A percentile compares a stretch with the other conserved stretches of the same genome.
Evolutionary conservation across 2,797 vertebrate genomes (phyloP).

Genomic region (Hypotaenidia philippensis): DNA sequence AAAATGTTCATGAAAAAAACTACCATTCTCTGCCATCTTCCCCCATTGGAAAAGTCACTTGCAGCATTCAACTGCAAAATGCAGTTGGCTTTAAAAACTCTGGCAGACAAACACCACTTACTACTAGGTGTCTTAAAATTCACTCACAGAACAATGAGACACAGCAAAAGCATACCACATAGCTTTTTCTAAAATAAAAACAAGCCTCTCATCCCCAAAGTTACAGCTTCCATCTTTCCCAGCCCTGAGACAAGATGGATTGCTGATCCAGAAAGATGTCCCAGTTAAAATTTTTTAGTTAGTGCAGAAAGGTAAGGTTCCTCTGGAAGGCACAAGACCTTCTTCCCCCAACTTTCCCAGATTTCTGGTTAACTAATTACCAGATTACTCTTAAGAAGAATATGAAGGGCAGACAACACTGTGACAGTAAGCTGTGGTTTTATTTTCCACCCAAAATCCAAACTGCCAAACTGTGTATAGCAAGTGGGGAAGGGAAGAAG

Average conservation of each 20-base stretch:
- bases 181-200: not conserved
- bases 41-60: not conserved
- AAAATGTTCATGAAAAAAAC: not conserved
- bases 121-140: not conserved
- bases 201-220: not conserved
- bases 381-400: not conserved
- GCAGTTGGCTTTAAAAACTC: not conserved
- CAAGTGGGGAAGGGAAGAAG: not conserved
- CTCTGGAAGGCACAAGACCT: not conserved
- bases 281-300: not conserved
- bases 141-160: not conserved
- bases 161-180: not conserved
- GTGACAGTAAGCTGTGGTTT: not conserved
- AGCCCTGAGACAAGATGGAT: not conserved
- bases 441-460: not conserved
- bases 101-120: not conserved
- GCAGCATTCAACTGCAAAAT: not conserved
- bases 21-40: not conserved
- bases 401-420: not conserved
- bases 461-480: not conserved
- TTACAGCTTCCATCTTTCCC: not conserved
- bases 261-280: not conserved
- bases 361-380: not conserved
- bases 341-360: not conserved
- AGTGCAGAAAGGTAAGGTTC: not conserved